These are phyloP conservation scores for Lepilemur septentrionalis DNA, from an alignment of 2,797 vertebrate species.

Conservation along the genomic window DNA sequence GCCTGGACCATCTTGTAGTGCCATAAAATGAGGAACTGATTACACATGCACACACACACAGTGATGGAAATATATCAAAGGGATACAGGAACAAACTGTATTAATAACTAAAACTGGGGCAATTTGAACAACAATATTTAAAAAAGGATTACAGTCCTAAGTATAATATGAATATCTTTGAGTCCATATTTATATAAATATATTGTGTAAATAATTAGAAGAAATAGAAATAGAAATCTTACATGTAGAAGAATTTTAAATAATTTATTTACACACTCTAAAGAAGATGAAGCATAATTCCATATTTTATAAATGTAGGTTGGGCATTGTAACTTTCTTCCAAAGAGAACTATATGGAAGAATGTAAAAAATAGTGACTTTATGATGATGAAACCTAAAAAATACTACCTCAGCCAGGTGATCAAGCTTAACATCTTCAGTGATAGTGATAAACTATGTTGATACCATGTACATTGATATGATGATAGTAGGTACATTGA, in stretches of 20 bases:
- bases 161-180: neutral
- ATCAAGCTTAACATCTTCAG: neutral
- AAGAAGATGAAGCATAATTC: neutral
- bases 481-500: neutral
- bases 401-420: neutral
- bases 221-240: neutral
- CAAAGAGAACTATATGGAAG: neutral
- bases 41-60: neutral
- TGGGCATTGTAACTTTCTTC: neutral
- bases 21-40: neutral
- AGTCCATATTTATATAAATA: neutral
- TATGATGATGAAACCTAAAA: neutral
- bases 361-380: neutral
- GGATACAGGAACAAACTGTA: neutral
- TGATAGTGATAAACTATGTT: neutral
- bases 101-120: neutral
- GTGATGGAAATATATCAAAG: neutral
- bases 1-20: neutral
- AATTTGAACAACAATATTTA: neutral
- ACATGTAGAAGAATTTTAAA: neutral
- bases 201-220: neutral
- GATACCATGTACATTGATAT: neutral
- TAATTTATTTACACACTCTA: neutral
- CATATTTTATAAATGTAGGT: neutral
- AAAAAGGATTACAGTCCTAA: neutral